Evolutionary conservation across 2,113 vertebrate species (phyloP).

Genomic region (Oryzias melastigma): DNA sequence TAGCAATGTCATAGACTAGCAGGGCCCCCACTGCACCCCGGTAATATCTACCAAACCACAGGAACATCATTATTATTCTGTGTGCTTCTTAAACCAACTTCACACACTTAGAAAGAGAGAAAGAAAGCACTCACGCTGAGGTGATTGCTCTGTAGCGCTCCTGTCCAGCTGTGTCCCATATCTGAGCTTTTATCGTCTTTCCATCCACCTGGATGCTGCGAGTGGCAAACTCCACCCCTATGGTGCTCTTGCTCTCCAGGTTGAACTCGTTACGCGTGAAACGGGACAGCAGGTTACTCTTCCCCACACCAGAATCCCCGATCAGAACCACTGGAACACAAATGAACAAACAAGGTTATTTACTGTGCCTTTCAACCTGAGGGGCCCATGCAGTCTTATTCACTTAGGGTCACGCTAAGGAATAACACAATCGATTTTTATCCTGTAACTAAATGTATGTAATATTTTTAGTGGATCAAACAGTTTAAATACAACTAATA

Average conservation of each 20-base stretch:
- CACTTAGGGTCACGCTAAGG: too few relatives aligned
- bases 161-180: slow-evolving; percentile 97
- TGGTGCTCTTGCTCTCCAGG: slow-evolving; percentile 98
- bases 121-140: slow-evolving; percentile 84
- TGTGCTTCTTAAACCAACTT: too few relatives aligned
- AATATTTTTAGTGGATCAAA: too few relatives aligned
- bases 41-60: slow-evolving; percentile 82
- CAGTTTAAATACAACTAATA: too few relatives aligned
- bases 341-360: background rate
- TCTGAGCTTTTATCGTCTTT: slow-evolving; percentile 96
- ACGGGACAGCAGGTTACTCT: slow-evolving; percentile 95
- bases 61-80: background rate
- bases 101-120: background rate
- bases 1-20: slow-evolving; percentile 95
- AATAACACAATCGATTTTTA: too few relatives aligned
- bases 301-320: slow-evolving; percentile 95
- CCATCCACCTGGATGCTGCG: slow-evolving; percentile 97
- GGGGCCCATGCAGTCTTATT: too few relatives aligned
- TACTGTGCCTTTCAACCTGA: too few relatives aligned
- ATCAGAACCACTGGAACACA: slow-evolving; percentile 87
- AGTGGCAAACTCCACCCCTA: slow-evolving; percentile 96
- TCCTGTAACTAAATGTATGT: too few relatives aligned
- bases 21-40: slow-evolving; percentile 90
- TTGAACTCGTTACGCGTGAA: slow-evolving; percentile 99
- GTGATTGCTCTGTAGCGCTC: slow-evolving; percentile 97